phyloP scores from a whole-genome alignment of 2,797 vertebrate species.

The Danio tinwini region DNA sequence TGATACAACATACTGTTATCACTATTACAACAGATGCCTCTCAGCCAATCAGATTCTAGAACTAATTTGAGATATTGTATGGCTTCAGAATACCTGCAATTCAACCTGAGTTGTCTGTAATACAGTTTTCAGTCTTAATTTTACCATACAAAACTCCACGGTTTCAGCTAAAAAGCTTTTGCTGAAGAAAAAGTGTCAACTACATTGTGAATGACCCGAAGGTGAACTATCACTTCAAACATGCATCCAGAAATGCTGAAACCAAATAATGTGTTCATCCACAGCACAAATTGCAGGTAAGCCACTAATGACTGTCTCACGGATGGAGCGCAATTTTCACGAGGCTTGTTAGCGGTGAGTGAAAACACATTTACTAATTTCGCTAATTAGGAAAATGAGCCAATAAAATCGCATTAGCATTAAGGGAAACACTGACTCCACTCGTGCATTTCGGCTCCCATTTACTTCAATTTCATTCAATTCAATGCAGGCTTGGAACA shows the following conservation, averaged over 20 bases:
- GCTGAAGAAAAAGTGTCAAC: too few species aligned
- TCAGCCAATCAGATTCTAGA: too few species aligned
- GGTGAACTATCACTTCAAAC: too few species aligned
- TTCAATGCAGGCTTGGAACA: neutral
- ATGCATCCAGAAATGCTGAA: neutral
- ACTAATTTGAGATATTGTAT: too few species aligned
- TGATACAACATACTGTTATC: too few species aligned
- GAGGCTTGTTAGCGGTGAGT: constrained; percentile 10
- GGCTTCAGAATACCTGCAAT: too few species aligned
- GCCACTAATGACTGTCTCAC: constrained; percentile 14
- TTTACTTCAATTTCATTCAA: constrained; percentile 10
- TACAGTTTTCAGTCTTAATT: too few species aligned
- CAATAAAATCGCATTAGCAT: constrained; percentile 27
- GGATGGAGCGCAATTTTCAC: constrained; percentile 25
- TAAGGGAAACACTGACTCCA: constrained; percentile 8
- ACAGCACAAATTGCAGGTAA: constrained; percentile 8
- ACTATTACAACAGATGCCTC: too few species aligned
- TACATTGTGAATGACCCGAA: too few species aligned
- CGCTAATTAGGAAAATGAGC: constrained; percentile 40
- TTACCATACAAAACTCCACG: too few species aligned
- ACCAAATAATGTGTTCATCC: neutral
- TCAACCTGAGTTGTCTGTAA: too few species aligned
- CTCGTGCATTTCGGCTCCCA: neutral
- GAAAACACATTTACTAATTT: constrained; percentile 45
- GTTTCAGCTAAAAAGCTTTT: too few species aligned